Base-by-base conservation (phyloP, 2,113 vertebrate genomes). In the Tupaia tana region DNA sequence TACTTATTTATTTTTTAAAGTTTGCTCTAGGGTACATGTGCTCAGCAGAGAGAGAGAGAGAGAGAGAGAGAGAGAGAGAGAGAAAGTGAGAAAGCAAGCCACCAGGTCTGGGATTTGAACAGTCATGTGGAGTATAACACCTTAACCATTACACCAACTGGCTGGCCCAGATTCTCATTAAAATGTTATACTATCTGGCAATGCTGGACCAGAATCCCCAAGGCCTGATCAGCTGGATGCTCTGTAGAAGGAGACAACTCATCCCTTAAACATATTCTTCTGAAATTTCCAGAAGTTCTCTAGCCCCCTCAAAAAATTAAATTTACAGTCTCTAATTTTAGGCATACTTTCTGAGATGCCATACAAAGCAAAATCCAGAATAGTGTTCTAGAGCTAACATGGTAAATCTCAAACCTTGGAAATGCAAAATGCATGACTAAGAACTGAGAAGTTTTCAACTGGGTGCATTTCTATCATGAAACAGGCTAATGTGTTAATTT, bases 351-450 rank as follows among this genome's bases (percentile, higher is more conserved):
- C 82, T 91, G 82, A 90, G 29, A 61, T 11, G 67, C 24, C 34
- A 18, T 14, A 59, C 54, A 66, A 69, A 79, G 9, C 56, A 81
- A 89, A 90, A 66, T 75, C 29, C 83, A 80, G 9, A n/a, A 9
- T 27, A 11, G 9, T 52, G 16, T 54, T 96, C 67, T 91, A 74
- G 20, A 91, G 31, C 19, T 69, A 85, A 52, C 19, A 63, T n/a
- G 59, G 34, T 84, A 82, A 84, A 22, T 77, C 31, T 69, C 73
- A 91, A 79, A 66, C 61, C 61, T 31, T 3, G 7, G 22, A 82
- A 87, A 84, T 79, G 25, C 7, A 87, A 90, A 95, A 88, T 31
- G 78, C 87, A 14, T 16, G 19, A 69, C 34, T 31, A 81, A 91
- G 43, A 88, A 88, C 6, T 79, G 31, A 90, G 12, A 75, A 67